Evolutionary conservation across 2,113 vertebrate genomes (phyloP).

Genomic region (Megatriorchis doriae): DNA sequence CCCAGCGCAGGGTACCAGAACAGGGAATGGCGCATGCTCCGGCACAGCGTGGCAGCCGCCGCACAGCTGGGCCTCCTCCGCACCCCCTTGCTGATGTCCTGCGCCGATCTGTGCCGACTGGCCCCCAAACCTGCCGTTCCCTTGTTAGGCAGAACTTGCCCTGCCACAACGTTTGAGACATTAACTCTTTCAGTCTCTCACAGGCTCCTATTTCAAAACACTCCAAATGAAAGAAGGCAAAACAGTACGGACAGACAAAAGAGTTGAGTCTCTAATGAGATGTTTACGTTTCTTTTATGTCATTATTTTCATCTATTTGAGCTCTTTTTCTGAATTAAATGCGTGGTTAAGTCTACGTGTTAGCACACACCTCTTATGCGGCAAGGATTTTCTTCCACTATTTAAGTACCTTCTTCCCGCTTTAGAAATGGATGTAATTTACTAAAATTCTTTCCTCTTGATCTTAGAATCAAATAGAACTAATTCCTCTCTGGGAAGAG

Average conservation of each 20-base stretch:
- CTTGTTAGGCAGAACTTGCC: too few relatives aligned
- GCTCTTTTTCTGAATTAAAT: not conserved
- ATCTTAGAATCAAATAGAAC: not conserved
- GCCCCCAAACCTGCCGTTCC: too few relatives aligned
- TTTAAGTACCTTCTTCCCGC: not conserved
- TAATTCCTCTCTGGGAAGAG: not conserved
- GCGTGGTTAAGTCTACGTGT: not conserved
- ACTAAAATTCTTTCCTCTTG: not conserved
- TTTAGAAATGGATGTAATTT: not conserved
- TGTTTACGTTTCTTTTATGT: not conserved
- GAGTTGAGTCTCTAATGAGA: not conserved
- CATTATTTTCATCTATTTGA: not conserved
- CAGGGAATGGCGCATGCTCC: too few relatives aligned
- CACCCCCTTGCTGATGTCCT: too few relatives aligned
- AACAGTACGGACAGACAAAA: not conserved
- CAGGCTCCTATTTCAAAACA: not conserved
- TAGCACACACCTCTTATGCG: not conserved
- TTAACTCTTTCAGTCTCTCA: too few relatives aligned
- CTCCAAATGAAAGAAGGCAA: not conserved
- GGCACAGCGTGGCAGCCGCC: fast-evolving
- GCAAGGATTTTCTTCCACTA: not conserved
- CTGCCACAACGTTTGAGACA: too few relatives aligned
- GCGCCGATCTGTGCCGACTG: too few relatives aligned
- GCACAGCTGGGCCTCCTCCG: too few relatives aligned
- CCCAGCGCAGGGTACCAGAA: too few relatives aligned